Evolutionary conservation across 2,113 vertebrate species (phyloP), one percentile per base, ranked within the genome.

Genomic region (Thalassarche chlororhynchos): DNA sequence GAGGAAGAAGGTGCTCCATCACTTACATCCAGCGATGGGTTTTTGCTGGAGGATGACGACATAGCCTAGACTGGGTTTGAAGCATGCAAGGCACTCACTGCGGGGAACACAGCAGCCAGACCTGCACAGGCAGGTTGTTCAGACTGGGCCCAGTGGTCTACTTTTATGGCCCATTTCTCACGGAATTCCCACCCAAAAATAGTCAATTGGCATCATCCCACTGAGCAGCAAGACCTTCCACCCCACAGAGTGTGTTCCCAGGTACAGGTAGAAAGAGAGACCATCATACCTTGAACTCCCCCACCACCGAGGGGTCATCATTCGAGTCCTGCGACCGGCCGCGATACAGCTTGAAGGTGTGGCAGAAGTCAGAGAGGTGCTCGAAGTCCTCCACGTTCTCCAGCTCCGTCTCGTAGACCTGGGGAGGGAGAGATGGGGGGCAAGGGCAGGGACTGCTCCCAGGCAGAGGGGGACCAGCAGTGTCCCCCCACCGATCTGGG

Each of bases 201-300:
- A 55, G 40, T 14, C 46, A 15, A 0, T 2, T 57, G 66, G 36
- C 54, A 34, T 25, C 70, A 66, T 19, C 65, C 32, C 65, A 10
- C 34, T 10, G 72, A 38, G 38, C 60, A 57, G 20, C 49, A 18
- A 17, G 49, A 40, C 36, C 29, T 84, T 25, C 25, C 60, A 38
- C 28, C 10, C 36, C 11, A 28, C 64, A 32, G 36, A 1, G 1
- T 10, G 31, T 24, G 26, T 10, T 25, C 55, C 49, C 7, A 2
- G 46, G 20, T 23, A 17, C 5, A 20, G 21, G 40, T 17, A 44
- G 32, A 61, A 38, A 40, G 40, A 52, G 84, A 46, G 10, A 38
- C 38, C 32, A 10, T 10, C 86, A 69, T 68, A 99, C 99, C 99
- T 99, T 99, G 97, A 99, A 99, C 90, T 99, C 99, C 42, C 99